Base-by-base conservation (phyloP, 2,888 invertebrate species). In the Magallana nippona region DNA sequence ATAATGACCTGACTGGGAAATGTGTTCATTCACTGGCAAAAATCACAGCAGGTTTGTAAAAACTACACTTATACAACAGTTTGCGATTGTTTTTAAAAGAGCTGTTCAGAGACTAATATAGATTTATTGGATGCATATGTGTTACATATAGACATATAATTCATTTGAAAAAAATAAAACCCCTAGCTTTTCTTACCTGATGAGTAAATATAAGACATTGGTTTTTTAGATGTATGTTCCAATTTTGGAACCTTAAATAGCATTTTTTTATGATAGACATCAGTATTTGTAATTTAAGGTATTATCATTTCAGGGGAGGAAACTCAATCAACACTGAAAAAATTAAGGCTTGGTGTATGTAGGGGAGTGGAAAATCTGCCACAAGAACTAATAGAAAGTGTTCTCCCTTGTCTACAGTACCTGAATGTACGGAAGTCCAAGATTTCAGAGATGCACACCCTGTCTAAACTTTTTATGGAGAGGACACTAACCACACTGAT, bases 361-460 rank as follows among this genome's bases (percentile, higher is more conserved):
- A 89, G 87, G 62, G 86, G 84, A 77, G 88, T 87, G 27, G 86
- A 88, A 17, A 83, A 60, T 27, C 62, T 91, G 19, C 71, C 88
- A 10, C 86, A 87, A 2, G 79, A 88, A 17, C 63, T 92, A 10
- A 56, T 79, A 1, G 57, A 77, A 0, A 55, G 79, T 27, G 32
- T 78, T 15, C 87, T 90, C 63, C 87, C 89, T 17, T 84, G 85
- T 32, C 87, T 92, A 11, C 83, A 85, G 55, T 92, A 92, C 80
- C 82, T 92, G 27, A 92, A 91, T 81, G 83, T 92, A 0, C 84
- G 92, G 56, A 87, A 89, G 82, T 89, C 88, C 80, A 89, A 87
- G 13, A 85, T 91, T 15, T 86, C 87, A 10, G 82, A 85, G 17
- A 44, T 82, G n/a, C 79, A 79, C n/a, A 62, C 57, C n/a, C 62